Base-by-base conservation (phyloP, 2,888 invertebrate species). In the Amphiduros pacificus region DNA sequence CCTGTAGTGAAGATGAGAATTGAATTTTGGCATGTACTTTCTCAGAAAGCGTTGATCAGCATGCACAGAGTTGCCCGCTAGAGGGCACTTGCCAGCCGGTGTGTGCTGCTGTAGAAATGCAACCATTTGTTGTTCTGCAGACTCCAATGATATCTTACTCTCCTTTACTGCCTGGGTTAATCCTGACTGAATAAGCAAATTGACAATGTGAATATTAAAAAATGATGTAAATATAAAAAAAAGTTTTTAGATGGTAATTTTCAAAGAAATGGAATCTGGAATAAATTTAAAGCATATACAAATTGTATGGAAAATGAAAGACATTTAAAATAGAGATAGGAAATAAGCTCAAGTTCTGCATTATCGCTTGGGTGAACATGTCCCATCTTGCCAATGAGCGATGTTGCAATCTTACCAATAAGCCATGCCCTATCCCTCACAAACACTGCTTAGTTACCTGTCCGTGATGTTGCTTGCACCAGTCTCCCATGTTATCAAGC, bases 1-100 rank as follows among this genome's bases (percentile, higher is more conserved):
- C 73, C 97, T 87, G 82, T 97, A 95, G 79, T 97, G 94, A 68
- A 97, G 84, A 79, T 93, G 91, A 0, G 87, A 78, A 76, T 90
- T 80, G 5, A 97, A 83, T 49, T 71, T 84, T 0, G 94, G 94
- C 92, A 96, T 93, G 77, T 90, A 89, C 82, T 91, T 90, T 14
- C 82, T 77, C 27, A 98, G 77, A 82, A 97, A 98, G 56, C 89
- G 70, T 66, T 91, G 86, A 80, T 98, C 97, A 87, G 90, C 89
- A 73, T 92, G 91, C 9, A 58, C 87, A 57, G 91, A 89, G 84
- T 93, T 97, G 0, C 97, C 97, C 11, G 90, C 94, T 24, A 71
- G 59, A 0, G 92, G 91, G 74, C 91, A 90, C 87, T 84, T 84
- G 20, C 87, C 87, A 74, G 73, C 64, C 29, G 67, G 72, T 4